These are phyloP conservation scores for Otus sunia DNA, from an alignment of 2,113 vertebrate species.

Conservation along the genomic window DNA sequence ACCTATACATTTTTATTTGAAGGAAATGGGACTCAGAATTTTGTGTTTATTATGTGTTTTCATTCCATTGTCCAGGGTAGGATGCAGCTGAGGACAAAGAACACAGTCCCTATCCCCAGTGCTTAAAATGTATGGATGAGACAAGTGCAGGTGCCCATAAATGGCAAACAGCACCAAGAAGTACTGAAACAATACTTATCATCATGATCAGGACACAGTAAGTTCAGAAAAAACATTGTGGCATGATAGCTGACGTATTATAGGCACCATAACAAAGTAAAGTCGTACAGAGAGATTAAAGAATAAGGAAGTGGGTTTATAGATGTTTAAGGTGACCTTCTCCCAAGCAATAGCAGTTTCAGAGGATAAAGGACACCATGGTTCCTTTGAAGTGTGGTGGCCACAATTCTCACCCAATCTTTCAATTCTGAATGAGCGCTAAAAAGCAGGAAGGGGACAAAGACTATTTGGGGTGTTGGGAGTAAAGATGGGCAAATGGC, in stretches of 20 bases:
- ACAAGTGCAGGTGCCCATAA: not conserved
- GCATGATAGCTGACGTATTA: not conserved
- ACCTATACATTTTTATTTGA: not conserved
- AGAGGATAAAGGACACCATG: not conserved
- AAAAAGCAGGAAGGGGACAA: not conserved
- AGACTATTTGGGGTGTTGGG: not conserved
- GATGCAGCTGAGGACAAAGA: not conserved
- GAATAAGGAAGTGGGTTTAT: not conserved
- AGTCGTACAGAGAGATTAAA: not conserved
- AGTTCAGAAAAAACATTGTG: not conserved
- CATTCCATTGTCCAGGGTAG: not conserved
- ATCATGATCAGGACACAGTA: not conserved
- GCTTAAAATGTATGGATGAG: not conserved
- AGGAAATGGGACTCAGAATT: not conserved
- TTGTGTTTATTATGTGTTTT: not conserved
- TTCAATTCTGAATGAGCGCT: not conserved
- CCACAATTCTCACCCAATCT: not conserved
- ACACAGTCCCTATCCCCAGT: not conserved
- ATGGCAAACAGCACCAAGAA: not conserved
- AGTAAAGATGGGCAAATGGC: not conserved
- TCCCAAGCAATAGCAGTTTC: not conserved
- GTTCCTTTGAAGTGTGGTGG: not conserved
- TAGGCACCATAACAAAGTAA: not conserved
- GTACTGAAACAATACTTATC: not conserved
- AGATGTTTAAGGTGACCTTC: not conserved